These are phyloP conservation scores for Champsocephalus esox DNA, from an alignment of 2,797 vertebrate genomes.

Conservation along the genomic window DNA sequence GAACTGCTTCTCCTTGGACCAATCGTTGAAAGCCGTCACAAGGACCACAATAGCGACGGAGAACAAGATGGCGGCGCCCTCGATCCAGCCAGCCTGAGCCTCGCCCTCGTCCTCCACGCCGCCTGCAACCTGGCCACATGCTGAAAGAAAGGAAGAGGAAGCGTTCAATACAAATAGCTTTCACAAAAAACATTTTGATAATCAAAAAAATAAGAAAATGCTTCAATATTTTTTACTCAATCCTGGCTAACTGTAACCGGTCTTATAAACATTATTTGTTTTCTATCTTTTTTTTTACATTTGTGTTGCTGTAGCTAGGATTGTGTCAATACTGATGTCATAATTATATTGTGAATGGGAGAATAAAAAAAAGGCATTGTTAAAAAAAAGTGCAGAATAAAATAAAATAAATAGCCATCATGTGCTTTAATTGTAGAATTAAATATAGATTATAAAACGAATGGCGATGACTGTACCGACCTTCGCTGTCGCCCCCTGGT, in stretches of 20 bases:
- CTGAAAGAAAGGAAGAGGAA: constrained; percentile 67
- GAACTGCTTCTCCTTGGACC: constrained; percentile 99
- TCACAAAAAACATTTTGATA: background rate
- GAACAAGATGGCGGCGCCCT: constrained; percentile 95
- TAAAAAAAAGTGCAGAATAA: too few species aligned
- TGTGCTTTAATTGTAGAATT: too few species aligned
- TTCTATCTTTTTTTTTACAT: background rate
- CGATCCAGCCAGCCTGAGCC: constrained; percentile 95
- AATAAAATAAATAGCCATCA: too few species aligned
- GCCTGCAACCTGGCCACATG: constrained; percentile 84
- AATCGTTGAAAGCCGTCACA: constrained; percentile 98
- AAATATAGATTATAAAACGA: too few species aligned
- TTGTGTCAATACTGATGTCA: background rate
- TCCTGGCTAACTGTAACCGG: background rate
- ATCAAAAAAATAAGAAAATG: background rate
- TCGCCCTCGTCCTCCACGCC: constrained; percentile 92
- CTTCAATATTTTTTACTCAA: background rate
- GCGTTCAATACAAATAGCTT: background rate
- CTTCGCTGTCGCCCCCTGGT: constrained; percentile 86
- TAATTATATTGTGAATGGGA: background rate
- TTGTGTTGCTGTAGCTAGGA: background rate
- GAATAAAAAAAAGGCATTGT: background rate
- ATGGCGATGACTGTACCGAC: constrained; percentile 78
- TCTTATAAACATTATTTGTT: background rate
- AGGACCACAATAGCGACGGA: constrained; percentile 96